Percentiles rank a stretch among this genome's conserved stretches.
phyloP scores from a whole-genome alignment of 2,888 invertebrate species.

The Cantharis rustica region DNA sequence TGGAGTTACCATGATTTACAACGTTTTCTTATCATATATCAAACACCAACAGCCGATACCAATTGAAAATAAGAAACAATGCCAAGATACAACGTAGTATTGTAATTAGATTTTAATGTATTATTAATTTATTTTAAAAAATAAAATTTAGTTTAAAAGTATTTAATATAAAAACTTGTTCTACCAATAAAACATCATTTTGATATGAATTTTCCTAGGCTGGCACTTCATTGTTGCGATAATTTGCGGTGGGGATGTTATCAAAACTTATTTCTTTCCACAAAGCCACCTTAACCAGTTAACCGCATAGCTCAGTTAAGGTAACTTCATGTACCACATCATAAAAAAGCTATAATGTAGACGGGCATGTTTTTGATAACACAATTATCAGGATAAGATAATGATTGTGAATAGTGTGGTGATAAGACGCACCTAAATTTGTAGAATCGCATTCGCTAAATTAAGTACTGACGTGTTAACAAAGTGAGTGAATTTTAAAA shows the following conservation, averaged over 20 bases:
- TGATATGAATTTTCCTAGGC: background rate
- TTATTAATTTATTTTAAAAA: background rate
- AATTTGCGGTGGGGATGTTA: background rate
- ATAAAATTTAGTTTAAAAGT: background rate
- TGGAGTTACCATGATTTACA: constrained; percentile 82
- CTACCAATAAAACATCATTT: background rate
- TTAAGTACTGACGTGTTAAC: background rate
- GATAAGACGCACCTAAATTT: constrained; percentile 1
- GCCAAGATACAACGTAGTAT: background rate
- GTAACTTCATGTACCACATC: constrained; percentile 6
- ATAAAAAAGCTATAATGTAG: background rate
- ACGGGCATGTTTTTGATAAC: background rate
- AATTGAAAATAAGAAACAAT: background rate
- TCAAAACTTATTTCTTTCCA: constrained; percentile 22
- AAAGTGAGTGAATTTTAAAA: background rate
- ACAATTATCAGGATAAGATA: background rate
- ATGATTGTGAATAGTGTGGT: background rate
- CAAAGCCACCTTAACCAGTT: constrained; percentile 21
- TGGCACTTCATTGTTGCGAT: constrained; percentile 13
- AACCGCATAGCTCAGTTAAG: constrained; percentile 13
- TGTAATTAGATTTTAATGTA: background rate
- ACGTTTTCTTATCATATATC: constrained; percentile 86
- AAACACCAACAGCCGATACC: constrained; percentile 62
- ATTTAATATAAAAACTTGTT: background rate
- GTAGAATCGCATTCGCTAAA: background rate